Evolutionary conservation across 2,797 vertebrate genomes (phyloP).

Genomic region (Oryzias sinensis): DNA sequence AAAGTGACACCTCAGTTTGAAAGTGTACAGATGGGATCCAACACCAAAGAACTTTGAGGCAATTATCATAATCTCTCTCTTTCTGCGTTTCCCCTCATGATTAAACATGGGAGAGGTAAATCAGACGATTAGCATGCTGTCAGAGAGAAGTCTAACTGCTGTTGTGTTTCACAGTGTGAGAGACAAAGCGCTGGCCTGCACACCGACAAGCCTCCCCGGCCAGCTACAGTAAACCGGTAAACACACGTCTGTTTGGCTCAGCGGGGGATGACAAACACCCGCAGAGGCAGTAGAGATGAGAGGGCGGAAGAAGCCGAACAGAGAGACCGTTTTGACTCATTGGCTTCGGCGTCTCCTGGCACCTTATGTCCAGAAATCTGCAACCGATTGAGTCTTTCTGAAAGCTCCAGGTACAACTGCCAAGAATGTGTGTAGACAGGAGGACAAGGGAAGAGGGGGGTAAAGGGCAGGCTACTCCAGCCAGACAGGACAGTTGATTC

Average conservation of each 20-base stretch:
- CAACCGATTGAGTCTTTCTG: conserved; percentile 53
- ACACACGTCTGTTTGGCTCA: conserved; percentile 73
- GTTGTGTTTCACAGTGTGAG: conserved; percentile 78
- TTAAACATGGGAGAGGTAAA: conserved; percentile 74
- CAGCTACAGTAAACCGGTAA: conserved; percentile 71
- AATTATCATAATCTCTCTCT: conserved; percentile 69
- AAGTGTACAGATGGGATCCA: conserved; percentile 68
- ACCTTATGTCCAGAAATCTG: conserved; percentile 53
- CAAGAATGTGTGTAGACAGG: conserved; percentile 40
- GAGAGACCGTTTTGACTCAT: conserved; percentile 49
- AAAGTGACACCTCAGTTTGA: conserved; percentile 57
- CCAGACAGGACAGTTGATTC: conserved; percentile 19
- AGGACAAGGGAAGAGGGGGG: conserved; percentile 23
- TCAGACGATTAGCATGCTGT: conserved; percentile 75
- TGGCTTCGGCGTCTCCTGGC: conserved; percentile 54
- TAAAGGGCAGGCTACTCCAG: conserved; percentile 27
- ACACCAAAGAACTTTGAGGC: conserved; percentile 67
- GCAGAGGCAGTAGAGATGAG: conserved; percentile 55
- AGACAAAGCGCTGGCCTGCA: conserved; percentile 67
- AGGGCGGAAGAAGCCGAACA: conserved; percentile 37
- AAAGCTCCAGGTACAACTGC: conserved; percentile 49
- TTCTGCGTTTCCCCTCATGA: conserved; percentile 63
- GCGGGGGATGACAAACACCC: conserved; percentile 71
- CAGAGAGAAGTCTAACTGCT: conserved; percentile 74
- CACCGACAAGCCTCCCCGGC: conserved; percentile 72